Base-by-base conservation (phyloP, 2,888 invertebrate species). In the Drosophila demipolita region DNA sequence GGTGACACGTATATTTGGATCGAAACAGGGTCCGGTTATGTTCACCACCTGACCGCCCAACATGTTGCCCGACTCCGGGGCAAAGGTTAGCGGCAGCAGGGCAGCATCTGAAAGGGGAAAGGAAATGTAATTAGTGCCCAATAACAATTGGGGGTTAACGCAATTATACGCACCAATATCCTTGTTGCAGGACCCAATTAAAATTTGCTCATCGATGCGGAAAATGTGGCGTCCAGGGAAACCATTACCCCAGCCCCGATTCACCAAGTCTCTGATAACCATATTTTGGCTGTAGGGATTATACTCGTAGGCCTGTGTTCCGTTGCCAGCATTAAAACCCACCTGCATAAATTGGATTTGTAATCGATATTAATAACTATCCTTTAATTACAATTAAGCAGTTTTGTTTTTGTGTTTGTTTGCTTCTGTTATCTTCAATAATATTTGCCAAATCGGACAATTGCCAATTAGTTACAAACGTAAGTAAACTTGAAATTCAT, bases 61-160 rank as follows among this genome's bases (percentile, higher is more conserved):
- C 99, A 99, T 99, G 92, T 98, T 98, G 6, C 98, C 99, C 90
- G 97, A 98, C 93, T 99, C 98, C 0, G 99, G 99, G 0, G 98
- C 98, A 89, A 98, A 98, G 83, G 97, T 95, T 61, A 98, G 93
- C 0, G 96, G 96, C 66, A 98, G 94, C 92, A 96, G 95, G 0
- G 97, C 96, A 23, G 96, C 97, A 87, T 97, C 97, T 97, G 29
- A 49, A 40, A 8, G 36, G 33, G 35, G 15, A 33, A 35, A 12
- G 1, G 4, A 20, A 42, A 33, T 23, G 7, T 48, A 58, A 63
- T 50, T 50, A 50, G 53, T 50, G 15, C 49, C 40, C 60, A 35
- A 20, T 20, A 17, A 35, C 20, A n/a, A 36, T 32, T 5, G 40
- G 55, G 38, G 38, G 38, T 9, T 49, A 38, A 33, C 52, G 20